A percentile compares a stretch with the other conserved stretches of the same genome.
Evolutionary conservation across 2,888 invertebrate genomes (phyloP).

Genomic region (Emmelina monodactyla): DNA sequence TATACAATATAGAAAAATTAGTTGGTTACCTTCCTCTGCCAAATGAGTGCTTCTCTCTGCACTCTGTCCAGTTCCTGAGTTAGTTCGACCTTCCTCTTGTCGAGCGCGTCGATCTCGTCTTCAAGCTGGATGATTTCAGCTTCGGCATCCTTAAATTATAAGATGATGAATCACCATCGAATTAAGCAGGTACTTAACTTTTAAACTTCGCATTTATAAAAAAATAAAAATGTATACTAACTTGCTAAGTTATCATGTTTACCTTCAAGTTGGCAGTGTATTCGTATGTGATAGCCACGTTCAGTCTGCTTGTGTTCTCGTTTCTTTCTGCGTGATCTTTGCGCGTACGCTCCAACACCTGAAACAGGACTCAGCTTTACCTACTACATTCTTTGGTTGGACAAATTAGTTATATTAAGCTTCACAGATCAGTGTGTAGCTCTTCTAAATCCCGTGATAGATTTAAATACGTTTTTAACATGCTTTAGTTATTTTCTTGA

Average conservation of each 20-base stretch:
- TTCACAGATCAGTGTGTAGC: no score
- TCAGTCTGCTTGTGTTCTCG: slow-evolving; percentile 57
- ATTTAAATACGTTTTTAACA: no score
- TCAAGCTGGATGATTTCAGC: slow-evolving; percentile 71
- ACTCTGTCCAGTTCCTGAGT: slow-evolving; percentile 69
- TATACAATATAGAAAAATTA: no score
- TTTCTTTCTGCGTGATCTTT: slow-evolving; percentile 67
- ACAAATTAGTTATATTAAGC: no score
- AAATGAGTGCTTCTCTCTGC: slow-evolving; percentile 75
- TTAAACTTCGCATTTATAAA: neutral
- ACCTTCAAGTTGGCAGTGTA: slow-evolving; percentile 62
- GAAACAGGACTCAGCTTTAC: no score
- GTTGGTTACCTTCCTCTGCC: slow-evolving; percentile 76
- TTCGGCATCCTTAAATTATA: slow-evolving; percentile 73
- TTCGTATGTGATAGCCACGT: slow-evolving; percentile 67
- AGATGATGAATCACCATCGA: neutral
- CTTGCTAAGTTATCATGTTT: neutral
- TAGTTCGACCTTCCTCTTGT: slow-evolving; percentile 70
- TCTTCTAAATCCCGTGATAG: no score
- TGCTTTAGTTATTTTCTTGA: no score
- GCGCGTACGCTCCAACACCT: slow-evolving; percentile 69
- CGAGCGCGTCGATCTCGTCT: slow-evolving; percentile 71
- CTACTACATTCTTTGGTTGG: no score
- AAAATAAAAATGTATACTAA: neutral
- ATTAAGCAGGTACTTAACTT: neutral